Evolutionary conservation across 2,797 vertebrate genomes (phyloP).

Genomic region (Molossus molossus): DNA sequence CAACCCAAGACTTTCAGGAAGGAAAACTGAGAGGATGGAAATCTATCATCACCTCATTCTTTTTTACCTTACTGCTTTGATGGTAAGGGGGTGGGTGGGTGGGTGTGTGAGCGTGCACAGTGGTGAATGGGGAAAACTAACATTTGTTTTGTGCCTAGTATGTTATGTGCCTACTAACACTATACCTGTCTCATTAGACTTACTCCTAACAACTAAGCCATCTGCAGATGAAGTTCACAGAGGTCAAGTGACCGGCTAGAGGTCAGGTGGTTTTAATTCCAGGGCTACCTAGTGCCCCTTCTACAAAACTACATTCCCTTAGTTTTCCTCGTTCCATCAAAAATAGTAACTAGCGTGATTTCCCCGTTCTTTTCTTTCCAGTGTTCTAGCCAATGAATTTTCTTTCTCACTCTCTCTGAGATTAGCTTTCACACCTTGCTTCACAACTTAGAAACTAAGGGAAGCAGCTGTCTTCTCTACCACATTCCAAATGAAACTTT

Average conservation of each 20-base stretch:
- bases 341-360: not conserved
- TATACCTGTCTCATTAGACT: not conserved
- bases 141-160: not conserved
- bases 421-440: not conserved
- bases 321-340: not conserved
- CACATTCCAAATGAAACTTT: not conserved
- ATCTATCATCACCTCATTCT: not conserved
- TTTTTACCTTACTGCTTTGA: not conserved
- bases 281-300: not conserved
- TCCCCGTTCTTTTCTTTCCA: not conserved
- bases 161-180: not conserved
- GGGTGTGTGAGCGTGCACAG: not conserved
- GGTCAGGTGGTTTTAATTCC: not conserved
- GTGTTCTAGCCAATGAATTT: conserved; percentile 27
- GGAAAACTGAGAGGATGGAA: not conserved
- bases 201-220: not conserved
- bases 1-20: not conserved
- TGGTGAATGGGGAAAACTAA: not conserved
- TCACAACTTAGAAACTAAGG: not conserved
- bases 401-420: conserved; percentile 23
- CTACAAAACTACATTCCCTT: not conserved
- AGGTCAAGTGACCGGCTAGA: not conserved
- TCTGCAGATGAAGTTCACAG: not conserved
- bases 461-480: not conserved
- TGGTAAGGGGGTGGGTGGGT: too few relatives aligned